Evolutionary conservation across 2,113 vertebrate genomes (phyloP), one percentile per base, ranked within the genome.

Genomic region (Tamias sibiricus): DNA sequence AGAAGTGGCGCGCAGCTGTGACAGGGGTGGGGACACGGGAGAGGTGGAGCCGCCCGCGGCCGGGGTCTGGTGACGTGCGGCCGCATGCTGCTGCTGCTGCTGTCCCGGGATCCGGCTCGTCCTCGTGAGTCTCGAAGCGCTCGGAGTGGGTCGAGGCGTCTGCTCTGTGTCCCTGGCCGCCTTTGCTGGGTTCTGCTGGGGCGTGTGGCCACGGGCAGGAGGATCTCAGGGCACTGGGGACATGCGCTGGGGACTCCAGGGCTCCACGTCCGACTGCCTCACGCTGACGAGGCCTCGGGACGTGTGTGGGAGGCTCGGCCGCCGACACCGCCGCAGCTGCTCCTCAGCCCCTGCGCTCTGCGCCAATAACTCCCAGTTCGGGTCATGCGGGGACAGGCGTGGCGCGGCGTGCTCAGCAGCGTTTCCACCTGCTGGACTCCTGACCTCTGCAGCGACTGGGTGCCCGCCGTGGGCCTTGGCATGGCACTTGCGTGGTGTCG

Each of bases 161-260:
- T 13, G 20, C 1, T 30, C 13, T 28, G 2, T 0, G 2, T n/a
- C n/a, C n/a, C n/a, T n/a, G n/a, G 54, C 47, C 42, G 0, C n/a
- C 11, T 19, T 5, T 6, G 10, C 5, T 19, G 35, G 52, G 32
- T 52, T 71, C 28, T 42, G 14, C 8, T 62, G 75, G 19, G 0
- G 64, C 28, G 11, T 13, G 3, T n/a, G 42, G 44, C n/a, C 0
- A 0, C 30, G 0, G 1, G 59, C 4, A 8, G 76, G 8, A 1
- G 7, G 7, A 5, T 20, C 86, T 54, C 20, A 30, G 12, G 42
- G 28, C 6, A 4, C 47, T 17, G 40, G 16, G 20, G 52, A 35
- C 57, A 4, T 4, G 72, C n/a, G 42, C 40, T 19, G 28, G 22
- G 24, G 47, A n/a, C 24, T 54, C 30, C 37, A 32, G 71, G 68